Evolutionary conservation across 2,113 vertebrate genomes (phyloP).

Genomic region (Nettapus auritus): DNA sequence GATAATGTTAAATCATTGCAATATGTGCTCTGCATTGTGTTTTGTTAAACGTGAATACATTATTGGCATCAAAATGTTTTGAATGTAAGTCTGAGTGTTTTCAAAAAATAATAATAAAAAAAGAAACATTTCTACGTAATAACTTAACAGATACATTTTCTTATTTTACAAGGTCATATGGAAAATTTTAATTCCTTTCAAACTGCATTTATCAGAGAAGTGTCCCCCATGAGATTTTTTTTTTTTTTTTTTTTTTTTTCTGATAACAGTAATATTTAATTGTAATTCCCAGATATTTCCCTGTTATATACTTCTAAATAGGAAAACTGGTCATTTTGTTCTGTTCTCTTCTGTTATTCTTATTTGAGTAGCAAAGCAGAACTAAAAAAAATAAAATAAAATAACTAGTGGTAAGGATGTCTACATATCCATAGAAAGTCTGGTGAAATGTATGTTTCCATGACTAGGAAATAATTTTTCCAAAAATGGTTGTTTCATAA

Average conservation of each 20-base stretch:
- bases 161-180: not conserved
- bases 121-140: not conserved
- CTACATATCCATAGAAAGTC: not conserved
- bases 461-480: not conserved
- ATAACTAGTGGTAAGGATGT: not conserved
- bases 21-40: not conserved
- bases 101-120: not conserved
- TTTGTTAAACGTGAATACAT: not conserved
- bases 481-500: not conserved
- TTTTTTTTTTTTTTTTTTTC: not conserved
- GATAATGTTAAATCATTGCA: not conserved
- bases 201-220: not conserved
- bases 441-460: not conserved
- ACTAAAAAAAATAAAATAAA: not conserved
- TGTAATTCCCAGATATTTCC: not conserved
- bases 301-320: not conserved
- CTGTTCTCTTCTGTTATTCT: not conserved
- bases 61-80: not conserved
- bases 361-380: not conserved
- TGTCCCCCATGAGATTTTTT: not conserved
- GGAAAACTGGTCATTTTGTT: not conserved
- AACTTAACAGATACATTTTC: not conserved
- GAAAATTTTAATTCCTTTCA: not conserved
- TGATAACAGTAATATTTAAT: not conserved
- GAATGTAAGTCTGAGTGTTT: not conserved